phyloP scores from a whole-genome alignment of 2,113 vertebrate species.

The Alligator sinensis region DNA sequence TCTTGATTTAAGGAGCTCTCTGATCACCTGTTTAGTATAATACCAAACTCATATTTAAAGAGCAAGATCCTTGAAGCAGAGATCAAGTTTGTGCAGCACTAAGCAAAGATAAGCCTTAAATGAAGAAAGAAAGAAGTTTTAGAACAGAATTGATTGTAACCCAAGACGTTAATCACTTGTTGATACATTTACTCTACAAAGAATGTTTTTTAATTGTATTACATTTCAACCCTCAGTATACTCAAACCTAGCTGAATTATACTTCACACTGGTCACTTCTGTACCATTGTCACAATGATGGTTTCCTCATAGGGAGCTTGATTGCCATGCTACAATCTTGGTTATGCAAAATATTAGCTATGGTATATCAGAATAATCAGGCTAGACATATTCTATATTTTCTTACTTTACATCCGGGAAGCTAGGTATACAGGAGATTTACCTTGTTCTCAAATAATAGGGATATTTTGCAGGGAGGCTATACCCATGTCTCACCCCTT shows the following conservation, averaged over 20 bases:
- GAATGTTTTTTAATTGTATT: neutral
- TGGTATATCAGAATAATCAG: neutral
- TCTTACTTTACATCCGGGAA: neutral
- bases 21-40: neutral
- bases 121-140: neutral
- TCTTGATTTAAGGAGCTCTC: neutral
- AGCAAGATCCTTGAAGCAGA: neutral
- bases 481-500: neutral
- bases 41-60: neutral
- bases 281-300: neutral
- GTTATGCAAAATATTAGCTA: neutral
- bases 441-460: neutral
- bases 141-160: neutral
- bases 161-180: neutral
- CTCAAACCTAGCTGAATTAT: neutral
- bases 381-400: neutral
- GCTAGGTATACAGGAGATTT: neutral
- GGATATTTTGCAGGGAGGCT: neutral
- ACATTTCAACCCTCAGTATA: neutral
- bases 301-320: neutral
- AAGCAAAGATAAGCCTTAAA: neutral
- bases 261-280: neutral
- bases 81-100: neutral
- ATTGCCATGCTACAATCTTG: neutral
- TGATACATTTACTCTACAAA: neutral